phyloP scores from a whole-genome alignment of 2,888 invertebrate genomes.

The Thalpophila matura region DNA sequence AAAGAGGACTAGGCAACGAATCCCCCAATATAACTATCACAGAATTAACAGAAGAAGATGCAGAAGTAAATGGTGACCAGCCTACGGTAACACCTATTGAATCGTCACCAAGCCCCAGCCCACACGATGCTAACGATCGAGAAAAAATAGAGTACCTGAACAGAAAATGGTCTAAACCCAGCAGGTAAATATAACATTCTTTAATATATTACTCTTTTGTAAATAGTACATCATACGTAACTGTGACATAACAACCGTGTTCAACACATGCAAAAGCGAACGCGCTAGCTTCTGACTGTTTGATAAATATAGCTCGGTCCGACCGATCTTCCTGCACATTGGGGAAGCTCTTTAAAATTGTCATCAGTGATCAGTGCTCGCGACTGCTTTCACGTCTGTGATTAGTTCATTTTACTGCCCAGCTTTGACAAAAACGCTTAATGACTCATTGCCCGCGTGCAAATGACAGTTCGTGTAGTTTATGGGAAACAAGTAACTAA shows the following conservation, averaged over 20 bases:
- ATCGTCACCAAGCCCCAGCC: conserved; percentile 85
- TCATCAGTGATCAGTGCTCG: conserved; percentile 89
- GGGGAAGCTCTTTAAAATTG: conserved; percentile 89
- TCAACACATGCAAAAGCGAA: conserved; percentile 87
- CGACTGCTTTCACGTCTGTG: conserved; percentile 86
- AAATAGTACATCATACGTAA: conserved; percentile 70
- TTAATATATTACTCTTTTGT: conserved; percentile 56
- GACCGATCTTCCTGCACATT: conserved; percentile 87
- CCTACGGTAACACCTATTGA: conserved; percentile 80
- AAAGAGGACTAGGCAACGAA: conserved; percentile 76
- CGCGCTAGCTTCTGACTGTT: conserved; percentile 85
- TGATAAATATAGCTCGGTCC: conserved; percentile 87
- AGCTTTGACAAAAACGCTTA: conserved; percentile 81
- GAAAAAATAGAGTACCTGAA: conserved; percentile 73
- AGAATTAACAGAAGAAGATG: conserved; percentile 85
- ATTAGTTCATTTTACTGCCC: conserved; percentile 86
- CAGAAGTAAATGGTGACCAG: conserved; percentile 73
- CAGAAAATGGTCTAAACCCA: conserved; percentile 88
- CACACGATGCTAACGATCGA: conserved; percentile 73
- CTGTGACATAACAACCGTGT: conserved; percentile 83
- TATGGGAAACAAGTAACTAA: conserved; percentile 68
- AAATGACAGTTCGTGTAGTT: conserved; percentile 71
- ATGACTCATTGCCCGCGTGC: conserved; percentile 75
- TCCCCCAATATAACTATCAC: conserved; percentile 88
- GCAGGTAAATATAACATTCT: conserved; percentile 80